phyloP scores from a whole-genome alignment of 2,888 invertebrate genomes.

The Pemphredon lugubris region DNA sequence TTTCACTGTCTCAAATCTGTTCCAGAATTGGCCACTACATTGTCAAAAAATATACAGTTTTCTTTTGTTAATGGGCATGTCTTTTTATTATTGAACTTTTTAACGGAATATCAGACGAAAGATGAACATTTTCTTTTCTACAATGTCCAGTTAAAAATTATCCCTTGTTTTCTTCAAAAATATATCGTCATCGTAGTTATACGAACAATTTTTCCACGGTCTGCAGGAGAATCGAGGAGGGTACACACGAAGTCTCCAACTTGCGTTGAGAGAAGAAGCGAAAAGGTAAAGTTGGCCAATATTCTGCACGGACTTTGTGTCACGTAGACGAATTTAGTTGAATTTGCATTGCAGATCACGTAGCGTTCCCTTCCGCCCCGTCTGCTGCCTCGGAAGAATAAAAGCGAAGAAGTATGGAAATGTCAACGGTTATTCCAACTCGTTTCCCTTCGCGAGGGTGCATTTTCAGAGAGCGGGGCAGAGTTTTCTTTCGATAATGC shows the following conservation, averaged over 20 bases:
- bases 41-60: too few relatives aligned
- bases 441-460: slow-evolving; percentile 74
- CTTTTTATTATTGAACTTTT: too few relatives aligned
- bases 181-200: too few relatives aligned
- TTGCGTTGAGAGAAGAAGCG: slow-evolving; percentile 22
- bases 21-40: too few relatives aligned
- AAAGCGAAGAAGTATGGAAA: slow-evolving; percentile 79
- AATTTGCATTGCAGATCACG: slow-evolving; percentile 80
- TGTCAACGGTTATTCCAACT: slow-evolving; percentile 78
- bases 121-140: too few relatives aligned
- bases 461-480: slow-evolving; percentile 47
- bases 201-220: too few relatives aligned
- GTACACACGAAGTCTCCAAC: not conserved
- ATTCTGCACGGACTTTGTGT: slow-evolving; percentile 60
- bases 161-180: too few relatives aligned
- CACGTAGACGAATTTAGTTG: slow-evolving; percentile 65
- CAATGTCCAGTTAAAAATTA: too few relatives aligned
- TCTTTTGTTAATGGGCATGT: too few relatives aligned
- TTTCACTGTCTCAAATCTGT: too few relatives aligned
- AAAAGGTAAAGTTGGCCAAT: slow-evolving; percentile 37
- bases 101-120: too few relatives aligned
- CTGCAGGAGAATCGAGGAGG: too few relatives aligned
- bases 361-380: slow-evolving; percentile 60
- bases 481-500: slow-evolving; percentile 24
- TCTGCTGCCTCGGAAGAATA: slow-evolving; percentile 64